Evolutionary conservation across 2,888 invertebrate genomes (phyloP), one percentile per base, ranked within the genome.

Genomic region (Cetonia aurata): DNA sequence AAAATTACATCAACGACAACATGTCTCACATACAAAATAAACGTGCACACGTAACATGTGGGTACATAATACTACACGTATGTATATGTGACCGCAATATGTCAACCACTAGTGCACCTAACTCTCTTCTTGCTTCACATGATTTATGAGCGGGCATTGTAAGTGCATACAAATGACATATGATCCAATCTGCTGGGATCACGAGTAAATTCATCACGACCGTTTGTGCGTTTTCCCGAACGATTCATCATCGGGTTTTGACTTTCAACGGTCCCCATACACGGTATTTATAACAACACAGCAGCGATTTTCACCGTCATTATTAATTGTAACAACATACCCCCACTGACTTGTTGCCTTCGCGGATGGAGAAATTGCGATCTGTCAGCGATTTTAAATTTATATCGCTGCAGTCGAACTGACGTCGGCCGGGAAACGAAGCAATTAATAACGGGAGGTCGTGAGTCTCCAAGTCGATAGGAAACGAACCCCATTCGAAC

Each of bases 261-360:
- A 60, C 60, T 60, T 46, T 44, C 60, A 60, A 25, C 46, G 44
- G n/a, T 44, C 59, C 15, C 19, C 25, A 59, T 44, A 25, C 25
- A 37, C 44, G n/a, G n/a, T 17, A 15, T 31, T 46, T 44, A 46
- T 46, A 60, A 60, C 46, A 60, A 60, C 46, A 41, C 31, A 25
- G 46, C 60, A 13, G 15, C 31, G 31, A 46, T 60, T 60, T 60
- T 46, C 60, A 31, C 60, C 60, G 44, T 9, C 46, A n/a, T 60
- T 60, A 60, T 60, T 60, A 60, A 60, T 60, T 60, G 60, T 60
- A 60, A 60, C 60, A 46, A 60, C 46, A 9, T 44, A 46, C 60
- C 60, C 60, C 60, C 46, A 13, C 46, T 31, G 60, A 46, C 19
- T 25, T 46, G 46, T 25, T 44, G 9, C 46, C 60, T 41, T 56